A percentile compares a stretch with the other conserved stretches of the same genome.
Conservation (phyloP, 1,140 invertebrate genomes). For the Lordiphosa stackelbergi region DNA sequence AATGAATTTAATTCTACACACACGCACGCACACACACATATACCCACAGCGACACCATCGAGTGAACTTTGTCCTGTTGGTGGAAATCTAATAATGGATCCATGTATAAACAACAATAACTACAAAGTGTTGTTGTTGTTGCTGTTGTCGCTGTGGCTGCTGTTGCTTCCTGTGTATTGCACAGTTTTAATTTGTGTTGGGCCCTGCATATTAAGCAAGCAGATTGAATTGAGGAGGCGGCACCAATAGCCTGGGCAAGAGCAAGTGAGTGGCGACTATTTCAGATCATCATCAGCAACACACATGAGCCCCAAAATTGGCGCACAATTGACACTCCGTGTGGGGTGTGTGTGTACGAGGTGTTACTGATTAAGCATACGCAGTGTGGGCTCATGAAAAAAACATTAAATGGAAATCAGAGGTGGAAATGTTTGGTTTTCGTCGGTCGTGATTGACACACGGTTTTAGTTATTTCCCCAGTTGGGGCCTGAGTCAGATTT, state of each 20-base stretch:
- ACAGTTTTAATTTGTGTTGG: slow-evolving; percentile 61
- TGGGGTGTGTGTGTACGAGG: slow-evolving; percentile 1
- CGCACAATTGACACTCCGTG: slow-evolving; percentile 1
- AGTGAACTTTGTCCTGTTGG: slow-evolving; percentile 59
- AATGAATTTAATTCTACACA: slow-evolving; percentile 37
- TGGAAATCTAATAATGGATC: slow-evolving; percentile 61
- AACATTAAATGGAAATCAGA: slow-evolving; percentile 28
- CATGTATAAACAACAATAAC: slow-evolving; percentile 57
- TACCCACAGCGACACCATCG: slow-evolving; percentile 16
- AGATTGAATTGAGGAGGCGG: slow-evolving; percentile 37
- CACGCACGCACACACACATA: not conserved
- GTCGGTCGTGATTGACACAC: slow-evolving; percentile 7
- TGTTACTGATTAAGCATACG: slow-evolving; percentile 46
- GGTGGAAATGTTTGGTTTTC: slow-evolving; percentile 1
- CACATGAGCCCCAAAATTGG: slow-evolving; percentile 28
- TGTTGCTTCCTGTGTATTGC: slow-evolving; percentile 26
- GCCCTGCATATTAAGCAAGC: slow-evolving; percentile 59
- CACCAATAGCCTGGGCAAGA: not conserved
- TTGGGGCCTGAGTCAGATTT: not conserved
- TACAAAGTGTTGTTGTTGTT: slow-evolving; percentile 18
- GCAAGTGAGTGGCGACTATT: slow-evolving; percentile 16
- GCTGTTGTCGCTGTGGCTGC: slow-evolving; percentile 14
- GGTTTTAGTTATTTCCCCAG: slow-evolving; percentile 10
- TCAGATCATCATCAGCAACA: slow-evolving; percentile 23
- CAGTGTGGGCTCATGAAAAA: slow-evolving; percentile 28